Evolutionary conservation across 2,113 vertebrate genomes (phyloP).

Genomic region (Otis tarda): DNA sequence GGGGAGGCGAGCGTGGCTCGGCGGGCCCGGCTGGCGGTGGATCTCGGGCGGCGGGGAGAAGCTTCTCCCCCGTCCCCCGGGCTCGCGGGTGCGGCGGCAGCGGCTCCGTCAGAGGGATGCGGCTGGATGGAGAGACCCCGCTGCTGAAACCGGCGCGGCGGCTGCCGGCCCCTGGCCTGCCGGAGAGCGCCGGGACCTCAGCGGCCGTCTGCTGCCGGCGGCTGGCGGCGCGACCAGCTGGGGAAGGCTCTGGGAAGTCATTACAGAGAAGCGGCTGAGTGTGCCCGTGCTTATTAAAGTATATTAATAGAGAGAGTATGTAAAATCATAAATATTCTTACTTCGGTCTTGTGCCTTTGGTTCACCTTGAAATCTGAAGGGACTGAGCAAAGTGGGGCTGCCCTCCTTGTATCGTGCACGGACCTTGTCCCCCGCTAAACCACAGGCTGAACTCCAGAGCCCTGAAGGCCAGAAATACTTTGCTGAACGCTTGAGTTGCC

Average conservation of each 20-base stretch:
- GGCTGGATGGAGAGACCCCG: background rate
- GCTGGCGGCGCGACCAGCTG: background rate
- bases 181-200: background rate
- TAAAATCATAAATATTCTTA: background rate
- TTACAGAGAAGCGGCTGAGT: background rate
- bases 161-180: background rate
- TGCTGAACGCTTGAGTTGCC: background rate
- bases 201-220: background rate
- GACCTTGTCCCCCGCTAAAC: accelerated
- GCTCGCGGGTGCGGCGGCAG: too few species aligned
- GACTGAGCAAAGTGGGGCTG: background rate
- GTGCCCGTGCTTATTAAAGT: accelerated
- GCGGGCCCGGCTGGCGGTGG: too few species aligned
- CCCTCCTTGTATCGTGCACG: background rate
- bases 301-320: accelerated
- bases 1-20: too few species aligned
- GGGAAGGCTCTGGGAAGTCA: background rate
- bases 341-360: background rate
- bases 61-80: too few species aligned
- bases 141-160: background rate
- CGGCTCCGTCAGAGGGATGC: too few species aligned
- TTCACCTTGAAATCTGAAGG: background rate
- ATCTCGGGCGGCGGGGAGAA: too few species aligned
- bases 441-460: accelerated
- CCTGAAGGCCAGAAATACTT: background rate